Base-by-base conservation (phyloP, 2,797 vertebrate genomes). In the Microctenopoma lineatum region DNA sequence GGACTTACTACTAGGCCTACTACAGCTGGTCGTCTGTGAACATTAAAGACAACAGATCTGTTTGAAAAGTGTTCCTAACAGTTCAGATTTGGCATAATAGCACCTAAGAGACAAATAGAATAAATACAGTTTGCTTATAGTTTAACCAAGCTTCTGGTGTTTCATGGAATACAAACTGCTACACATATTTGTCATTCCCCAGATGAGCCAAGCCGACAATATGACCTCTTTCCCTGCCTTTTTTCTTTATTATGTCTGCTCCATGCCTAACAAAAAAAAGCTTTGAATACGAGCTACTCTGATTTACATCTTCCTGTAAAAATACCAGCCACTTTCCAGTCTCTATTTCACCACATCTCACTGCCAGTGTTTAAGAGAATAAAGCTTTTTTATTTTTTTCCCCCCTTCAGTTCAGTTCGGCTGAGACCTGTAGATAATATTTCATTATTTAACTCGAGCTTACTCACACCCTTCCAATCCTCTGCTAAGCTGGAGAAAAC, bases 231-330 rank as follows among this genome's bases (percentile, higher is more conserved):
- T 9, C 41, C 13, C 46, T 5, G 13, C 61, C 73, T 34, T 56
- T 57, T 8, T 13, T 61, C 32, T 42, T 63, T 26, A 51, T 48
- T 59, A 38, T 59, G 70, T 42, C 60, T 64, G 48, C 57, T 68
- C 46, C 44, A 66, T 38, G 21, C 15, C 46, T 0, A 12, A 59
- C 46, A 52, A 16, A 52, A 29, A 47, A 27, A 51, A 51, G 45
- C 38, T 39, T 1, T 34, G 32, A 34, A 34, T 34, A 3, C 7
- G 32, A 8, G 59, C 73, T 12, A 9, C 29, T 56, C 51, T 73
- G 78, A 86, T 86, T 84, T 83, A 86, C 36, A 29, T 25, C 36
- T 25, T 57, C 61, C 63, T 72, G 65, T 87, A 80, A 90, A 91
- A 86, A 61, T 29, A 70, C 60, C 79, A 81, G 53, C 42, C 16